Evolutionary conservation across 2,113 vertebrate species (phyloP), one percentile per base, ranked within the genome.

Genomic region (Coracopsis vasa): DNA sequence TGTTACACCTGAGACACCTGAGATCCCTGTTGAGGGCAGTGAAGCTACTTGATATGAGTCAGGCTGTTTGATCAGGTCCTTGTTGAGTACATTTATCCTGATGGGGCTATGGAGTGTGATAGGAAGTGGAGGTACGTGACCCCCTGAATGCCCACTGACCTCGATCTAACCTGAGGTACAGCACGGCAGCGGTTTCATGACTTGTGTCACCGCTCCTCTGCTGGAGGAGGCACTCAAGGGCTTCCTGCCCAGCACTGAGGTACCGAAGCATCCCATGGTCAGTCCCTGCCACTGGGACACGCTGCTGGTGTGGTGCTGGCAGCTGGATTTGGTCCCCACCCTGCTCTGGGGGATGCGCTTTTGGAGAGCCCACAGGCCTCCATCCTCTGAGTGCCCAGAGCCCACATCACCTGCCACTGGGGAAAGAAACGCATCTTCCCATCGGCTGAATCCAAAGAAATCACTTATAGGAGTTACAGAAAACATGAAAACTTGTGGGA

Each of bases 311-410:
- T 35, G 33, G 21, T 58, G 6, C 41, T 16, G 48, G 58, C 48
- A 11, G 24, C 16, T 11, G 45, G 19, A 56, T 41, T 37, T 6
- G 35, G 50, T 20, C 11, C 2, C 25, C 56, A n/a, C 4, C 24
- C 71, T 5, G 7, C 80, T 25, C 54, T 12, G 4, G n/a, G 42
- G 53, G 44, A 15, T 13, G 18, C 1, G 0, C 2, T 7, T 12
- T 14, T 2, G 9, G 6, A 27, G 23, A 35, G 2, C 42, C 58
- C 3, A 0, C 2, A 10, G 64, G 13, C 45, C 20, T 41, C n/a
- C 13, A 2, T 33, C 27, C 42, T 66, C 33, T 11, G 4, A 7
- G 39, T 39, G 60, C 45, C n/a, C 2, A 0, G 13, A 2, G 3
- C 15, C n/a, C 11, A 2, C 29, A 8, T 29, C 73, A 3, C 27